Conservation (phyloP, 2,888 invertebrate species). For the Linnaemya tessellans region DNA sequence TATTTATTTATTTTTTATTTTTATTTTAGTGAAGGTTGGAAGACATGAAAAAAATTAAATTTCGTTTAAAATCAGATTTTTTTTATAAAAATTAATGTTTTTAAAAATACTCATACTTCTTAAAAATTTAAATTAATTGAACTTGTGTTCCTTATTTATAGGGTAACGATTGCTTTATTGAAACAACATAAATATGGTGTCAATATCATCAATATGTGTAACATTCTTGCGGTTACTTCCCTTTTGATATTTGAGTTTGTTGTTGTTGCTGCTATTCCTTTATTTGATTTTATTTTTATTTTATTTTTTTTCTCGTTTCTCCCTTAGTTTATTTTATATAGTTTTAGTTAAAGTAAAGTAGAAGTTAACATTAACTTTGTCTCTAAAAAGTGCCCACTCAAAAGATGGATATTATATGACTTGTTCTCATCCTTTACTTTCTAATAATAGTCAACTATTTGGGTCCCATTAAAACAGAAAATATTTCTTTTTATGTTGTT, state of each 20-base stretch:
- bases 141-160: too few species aligned
- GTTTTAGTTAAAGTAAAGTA: conserved; percentile 47
- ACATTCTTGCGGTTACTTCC: conserved; percentile 23
- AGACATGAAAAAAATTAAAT: too few species aligned
- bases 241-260: conserved; percentile 13
- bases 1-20: too few species aligned
- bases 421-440: conserved; percentile 35
- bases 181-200: too few species aligned
- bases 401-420: conserved; percentile 54
- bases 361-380: conserved; percentile 52
- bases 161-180: too few species aligned
- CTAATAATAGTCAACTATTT: conserved; percentile 14
- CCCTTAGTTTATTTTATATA: conserved; percentile 26
- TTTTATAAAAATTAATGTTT: too few species aligned
- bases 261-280: conserved; percentile 8
- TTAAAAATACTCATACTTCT: too few species aligned
- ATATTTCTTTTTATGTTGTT: conserved; percentile 17
- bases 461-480: conserved; percentile 14
- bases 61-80: too few species aligned
- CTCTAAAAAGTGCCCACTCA: conserved; percentile 25
- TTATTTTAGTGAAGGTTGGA: too few species aligned
- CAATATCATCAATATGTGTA: too few species aligned
- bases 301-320: conserved; percentile 11
- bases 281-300: background rate
- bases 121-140: too few species aligned